Base-by-base conservation (phyloP, 2,888 invertebrate genomes). In the Macropis europaea region DNA sequence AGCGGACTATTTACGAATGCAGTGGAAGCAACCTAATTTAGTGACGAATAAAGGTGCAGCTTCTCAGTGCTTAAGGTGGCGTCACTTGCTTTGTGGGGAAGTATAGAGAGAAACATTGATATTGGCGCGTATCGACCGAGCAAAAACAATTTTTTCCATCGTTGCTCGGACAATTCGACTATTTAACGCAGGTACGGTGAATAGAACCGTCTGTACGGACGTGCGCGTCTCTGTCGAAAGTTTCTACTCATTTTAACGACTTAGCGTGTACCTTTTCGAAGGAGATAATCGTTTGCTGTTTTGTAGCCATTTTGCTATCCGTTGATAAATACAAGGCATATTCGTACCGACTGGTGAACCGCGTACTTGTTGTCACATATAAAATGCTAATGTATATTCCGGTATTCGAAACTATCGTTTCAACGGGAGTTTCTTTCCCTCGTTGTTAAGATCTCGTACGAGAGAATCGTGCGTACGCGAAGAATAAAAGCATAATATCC, bases 251-350 rank as follows among this genome's bases (percentile, higher is more conserved):
- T 59, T 47, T 56, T 26, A 42, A 17, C 36, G 42, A 15, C 17
- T 42, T 64, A 43, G 24, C 36, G 45, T 63, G 60, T 52, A 66
- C 38, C 43, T 69, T 77, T 56, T 36, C 32, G 43, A 40, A 56
- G 36, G 38, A 36, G 57, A 70, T 70, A 63, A 71, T 76, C 69
- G 26, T 53, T n/a, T 72, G 54, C 62, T 59, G 56, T 61, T 67
- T 32, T 81, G 87, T 86, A 83, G 90, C 90, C 90, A 90, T 90
- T 87, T 90, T 90, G 89, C 88, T 89, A 74, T 89, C 90, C 89
- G 90, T 90, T 90, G 90, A 90, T 90, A 90, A 90, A 88, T 89
- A 77, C 83, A 84, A 81, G 84, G 81, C 84, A 87, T 88, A 86
- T 84, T 83, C 88, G 88, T 90, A 90, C 90, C 90, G 90, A 90